A percentile compares a stretch with the other conserved stretches of the same genome.
phyloP scores from a whole-genome alignment of 2,113 vertebrate species.

The Eonycteris spelaea region DNA sequence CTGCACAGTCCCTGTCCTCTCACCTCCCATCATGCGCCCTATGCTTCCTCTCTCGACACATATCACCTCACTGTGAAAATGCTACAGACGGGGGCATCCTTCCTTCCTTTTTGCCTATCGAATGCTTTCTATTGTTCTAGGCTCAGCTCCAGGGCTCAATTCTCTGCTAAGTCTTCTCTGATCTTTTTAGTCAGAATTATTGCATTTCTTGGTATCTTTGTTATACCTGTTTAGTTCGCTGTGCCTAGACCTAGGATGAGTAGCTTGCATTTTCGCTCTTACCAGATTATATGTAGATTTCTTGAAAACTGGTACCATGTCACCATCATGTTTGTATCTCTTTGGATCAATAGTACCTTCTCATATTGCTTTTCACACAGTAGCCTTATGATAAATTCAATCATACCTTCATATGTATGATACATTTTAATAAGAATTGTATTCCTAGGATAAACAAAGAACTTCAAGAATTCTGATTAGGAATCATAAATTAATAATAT shows the following conservation, averaged over 20 bases:
- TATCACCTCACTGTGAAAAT: neutral
- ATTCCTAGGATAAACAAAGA: constrained; percentile 19
- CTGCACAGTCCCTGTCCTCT: neutral
- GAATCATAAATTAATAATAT: neutral
- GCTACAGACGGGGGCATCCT: rapidly evolving
- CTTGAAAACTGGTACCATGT: neutral
- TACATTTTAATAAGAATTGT: constrained; percentile 26
- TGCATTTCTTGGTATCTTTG: neutral
- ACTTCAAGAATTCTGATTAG: constrained; percentile 23
- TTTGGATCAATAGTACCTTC: neutral
- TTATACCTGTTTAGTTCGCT: neutral
- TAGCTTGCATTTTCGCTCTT: neutral
- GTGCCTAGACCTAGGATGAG: neutral
- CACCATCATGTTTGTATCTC: neutral
- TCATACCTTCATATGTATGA: neutral
- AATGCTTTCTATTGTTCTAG: neutral
- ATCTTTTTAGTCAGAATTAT: neutral
- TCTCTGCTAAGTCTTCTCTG: neutral
- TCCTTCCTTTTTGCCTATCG: neutral
- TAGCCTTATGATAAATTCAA: neutral
- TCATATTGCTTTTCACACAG: neutral
- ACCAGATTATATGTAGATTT: neutral
- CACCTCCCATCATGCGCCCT: neutral
- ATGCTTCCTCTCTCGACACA: neutral
- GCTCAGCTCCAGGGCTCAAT: neutral